Conservation (phyloP, 2,888 invertebrate species). For the Lydus trimaculatus region DNA sequence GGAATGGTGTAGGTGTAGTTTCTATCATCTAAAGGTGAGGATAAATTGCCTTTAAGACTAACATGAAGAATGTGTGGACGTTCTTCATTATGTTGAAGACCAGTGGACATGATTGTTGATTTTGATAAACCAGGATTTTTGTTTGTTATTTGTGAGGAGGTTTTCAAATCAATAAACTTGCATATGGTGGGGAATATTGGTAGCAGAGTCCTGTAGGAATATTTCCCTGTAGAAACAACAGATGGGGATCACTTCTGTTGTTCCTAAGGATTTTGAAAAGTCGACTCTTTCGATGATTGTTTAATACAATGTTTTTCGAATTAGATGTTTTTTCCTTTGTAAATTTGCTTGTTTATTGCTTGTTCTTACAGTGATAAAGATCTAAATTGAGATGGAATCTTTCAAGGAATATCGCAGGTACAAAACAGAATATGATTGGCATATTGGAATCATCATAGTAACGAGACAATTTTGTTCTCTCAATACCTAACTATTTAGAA, state of each 20-base stretch:
- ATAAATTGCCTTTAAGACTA: conserved; percentile 51
- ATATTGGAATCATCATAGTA: no score
- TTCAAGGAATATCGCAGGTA: no score
- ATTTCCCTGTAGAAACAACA: not conserved
- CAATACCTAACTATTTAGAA: no score
- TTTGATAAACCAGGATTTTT: not conserved
- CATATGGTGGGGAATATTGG: not conserved
- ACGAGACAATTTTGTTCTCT: no score
- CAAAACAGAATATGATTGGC: no score
- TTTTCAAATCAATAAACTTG: not conserved
- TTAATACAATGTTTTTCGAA: no score
- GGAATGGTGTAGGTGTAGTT: conserved; percentile 58
- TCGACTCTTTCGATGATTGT: no score
- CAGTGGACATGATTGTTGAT: conserved; percentile 35
- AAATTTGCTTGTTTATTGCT: no score
- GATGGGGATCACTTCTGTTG: not conserved
- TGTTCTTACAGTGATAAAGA: no score
- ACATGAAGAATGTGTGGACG: conserved; percentile 55
- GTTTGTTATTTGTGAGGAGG: not conserved
- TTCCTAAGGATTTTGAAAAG: no score
- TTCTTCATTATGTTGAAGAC: conserved; percentile 57
- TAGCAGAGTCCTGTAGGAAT: not conserved
- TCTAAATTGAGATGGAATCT: no score
- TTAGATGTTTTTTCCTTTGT: no score
- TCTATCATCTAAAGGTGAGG: conserved; percentile 51